Evolutionary conservation across 1,140 invertebrate genomes (phyloP).

Genomic region (Monochamus saltuarius): DNA sequence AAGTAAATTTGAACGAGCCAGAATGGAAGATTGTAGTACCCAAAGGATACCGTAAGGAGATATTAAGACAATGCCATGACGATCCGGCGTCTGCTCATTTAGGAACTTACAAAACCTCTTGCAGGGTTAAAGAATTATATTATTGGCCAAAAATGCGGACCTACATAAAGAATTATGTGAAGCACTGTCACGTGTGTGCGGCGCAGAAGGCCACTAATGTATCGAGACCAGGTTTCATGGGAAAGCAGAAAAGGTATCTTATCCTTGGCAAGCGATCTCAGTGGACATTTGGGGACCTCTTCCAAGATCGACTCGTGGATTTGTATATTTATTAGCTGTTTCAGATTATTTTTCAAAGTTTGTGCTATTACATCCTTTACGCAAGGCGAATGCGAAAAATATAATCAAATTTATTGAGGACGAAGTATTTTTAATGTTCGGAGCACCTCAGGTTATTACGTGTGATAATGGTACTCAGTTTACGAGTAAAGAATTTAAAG

Average conservation of each 20-base stretch:
- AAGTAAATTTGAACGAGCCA: not conserved
- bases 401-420: constrained; percentile 29
- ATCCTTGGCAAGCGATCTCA: constrained; percentile 7
- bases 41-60: not conserved
- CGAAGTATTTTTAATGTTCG: constrained; percentile 25
- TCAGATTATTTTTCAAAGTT: constrained; percentile 47
- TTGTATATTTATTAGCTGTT: constrained; percentile 42
- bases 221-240: constrained; percentile 38
- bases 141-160: constrained; percentile 41
- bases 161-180: constrained; percentile 35
- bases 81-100: constrained; percentile 11
- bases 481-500: too few relatives aligned
- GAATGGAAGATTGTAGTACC: constrained; percentile 25
- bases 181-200: constrained; percentile 37
- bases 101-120: constrained; percentile 20
- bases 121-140: constrained; percentile 22
- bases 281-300: constrained; percentile 23
- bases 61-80: constrained; percentile 18
- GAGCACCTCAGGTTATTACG: constrained; percentile 21
- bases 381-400: constrained; percentile 10
- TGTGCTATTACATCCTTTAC: constrained; percentile 15
- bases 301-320: constrained; percentile 34
- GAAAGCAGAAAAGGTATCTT: constrained; percentile 16
- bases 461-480: constrained; percentile 39
- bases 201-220: constrained; percentile 34